Base-by-base conservation (phyloP, 2,113 vertebrate genomes). In the Pycnonotus jocosus region DNA sequence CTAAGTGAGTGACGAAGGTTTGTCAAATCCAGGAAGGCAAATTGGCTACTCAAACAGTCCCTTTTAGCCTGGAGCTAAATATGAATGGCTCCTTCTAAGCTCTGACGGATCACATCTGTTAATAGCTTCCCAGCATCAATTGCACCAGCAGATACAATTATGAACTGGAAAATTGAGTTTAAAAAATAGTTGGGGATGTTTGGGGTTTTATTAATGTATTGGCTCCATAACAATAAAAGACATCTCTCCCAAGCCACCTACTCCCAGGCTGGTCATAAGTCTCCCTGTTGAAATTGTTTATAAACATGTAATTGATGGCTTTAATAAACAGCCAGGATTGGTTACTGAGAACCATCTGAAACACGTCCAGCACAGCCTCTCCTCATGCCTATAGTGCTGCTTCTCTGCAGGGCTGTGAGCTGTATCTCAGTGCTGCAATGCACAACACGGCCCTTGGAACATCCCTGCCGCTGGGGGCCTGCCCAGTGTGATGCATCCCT, bases 21-120 rank as follows among this genome's bases (percentile, higher is more conserved):
- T 90, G 82, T 93, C 86, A 92, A 88, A 86, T 68, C 64, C 92
- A 93, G 92, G 76, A 96, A 92, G 86, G 72, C 92, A 92, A 96
- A 92, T 47, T 84, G 86, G 77, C 48, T 81, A 62, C 76, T 78
- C 88, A 77, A 73, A 65, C 53, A 80, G 48, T 64, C 51, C 18
- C 80, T 57, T 93, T 83, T 68, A 73, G 88, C 89, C 86, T 86
- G n/a, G 48, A 89, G 94, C 83, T 38, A 38, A 79, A 33, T 56
- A 53, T 20, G 40, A 93, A 92, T 42, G 57, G 69, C 76, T 92
- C 21, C 76, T 68, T 86, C 90, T 76, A 53, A 86, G 48, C 68
- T 71, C 72, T 92, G 91, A 96, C 88, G 86, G 77, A 83, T 96
- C 79, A 88, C 88, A 95, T 96, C 80, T 96, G 84, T 80, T 92